Conservation (phyloP, 2,797 vertebrate genomes). For the Hylomyscus alleni region DNA sequence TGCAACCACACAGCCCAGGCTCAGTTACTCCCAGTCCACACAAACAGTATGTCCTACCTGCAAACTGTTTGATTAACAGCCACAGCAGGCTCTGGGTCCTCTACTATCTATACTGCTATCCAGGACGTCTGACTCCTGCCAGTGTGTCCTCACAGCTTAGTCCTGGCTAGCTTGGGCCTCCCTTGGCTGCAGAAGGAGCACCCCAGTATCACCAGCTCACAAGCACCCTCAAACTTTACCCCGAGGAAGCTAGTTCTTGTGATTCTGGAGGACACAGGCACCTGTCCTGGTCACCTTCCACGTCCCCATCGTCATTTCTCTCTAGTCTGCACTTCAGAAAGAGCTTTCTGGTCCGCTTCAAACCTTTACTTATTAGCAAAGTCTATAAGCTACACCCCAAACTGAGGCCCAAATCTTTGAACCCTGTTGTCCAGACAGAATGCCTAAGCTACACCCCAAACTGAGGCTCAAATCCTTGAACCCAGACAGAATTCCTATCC, state of each 20-base stretch:
- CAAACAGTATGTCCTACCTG: background rate
- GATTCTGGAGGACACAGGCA: background rate
- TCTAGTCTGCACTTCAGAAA: background rate
- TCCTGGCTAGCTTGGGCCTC: background rate
- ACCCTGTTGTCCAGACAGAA: background rate
- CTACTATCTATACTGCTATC: background rate
- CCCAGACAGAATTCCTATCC: background rate
- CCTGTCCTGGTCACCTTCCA: background rate
- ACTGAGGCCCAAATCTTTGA: background rate
- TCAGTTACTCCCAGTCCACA: no score
- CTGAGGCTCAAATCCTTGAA: no score
- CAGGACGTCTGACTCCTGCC: background rate
- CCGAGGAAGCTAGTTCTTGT: background rate
- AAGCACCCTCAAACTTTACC: background rate
- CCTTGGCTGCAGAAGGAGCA: background rate
- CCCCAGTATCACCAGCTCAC: rapidly evolving
- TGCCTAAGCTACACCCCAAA: background rate
- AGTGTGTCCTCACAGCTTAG: background rate
- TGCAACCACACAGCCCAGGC: rapidly evolving
- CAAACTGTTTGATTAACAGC: background rate
- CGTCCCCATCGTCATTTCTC: background rate
- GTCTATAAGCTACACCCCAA: background rate
- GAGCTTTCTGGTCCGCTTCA: background rate
- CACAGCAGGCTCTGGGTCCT: background rate
- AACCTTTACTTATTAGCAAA: background rate